Conservation (phyloP, 2,888 invertebrate species). For the Ischnura elegans region DNA sequence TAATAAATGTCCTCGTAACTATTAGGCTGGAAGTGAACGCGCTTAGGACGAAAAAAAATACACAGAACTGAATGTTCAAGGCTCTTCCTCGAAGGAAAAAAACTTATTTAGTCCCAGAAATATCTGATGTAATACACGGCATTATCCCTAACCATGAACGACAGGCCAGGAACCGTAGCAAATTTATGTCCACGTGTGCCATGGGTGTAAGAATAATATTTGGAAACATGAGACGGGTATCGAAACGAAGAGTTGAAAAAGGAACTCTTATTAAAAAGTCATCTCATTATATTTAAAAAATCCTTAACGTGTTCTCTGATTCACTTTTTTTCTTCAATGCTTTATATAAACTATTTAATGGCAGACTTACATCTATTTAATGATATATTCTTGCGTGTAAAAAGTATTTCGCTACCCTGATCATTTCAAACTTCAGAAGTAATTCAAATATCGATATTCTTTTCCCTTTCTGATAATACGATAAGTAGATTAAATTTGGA, state of each 20-base stretch:
- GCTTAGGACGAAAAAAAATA: background rate
- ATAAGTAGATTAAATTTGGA: too few species aligned
- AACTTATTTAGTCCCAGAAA: background rate
- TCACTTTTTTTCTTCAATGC: too few species aligned
- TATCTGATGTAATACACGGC: background rate
- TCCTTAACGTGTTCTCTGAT: too few species aligned
- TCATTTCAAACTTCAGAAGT: too few species aligned
- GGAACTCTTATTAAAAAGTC: too few species aligned
- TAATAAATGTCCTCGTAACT: slow-evolving; percentile 31
- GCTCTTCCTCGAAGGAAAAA: background rate
- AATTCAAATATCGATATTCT: too few species aligned
- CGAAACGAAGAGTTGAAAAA: background rate
- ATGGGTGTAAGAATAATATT: background rate
- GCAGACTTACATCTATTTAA: too few species aligned
- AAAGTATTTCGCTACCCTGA: too few species aligned
- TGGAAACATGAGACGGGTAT: background rate
- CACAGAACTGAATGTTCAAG: background rate
- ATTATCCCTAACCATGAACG: background rate
- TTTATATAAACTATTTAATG: too few species aligned
- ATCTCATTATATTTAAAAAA: too few species aligned
- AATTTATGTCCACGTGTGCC: background rate
- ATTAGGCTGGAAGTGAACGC: background rate
- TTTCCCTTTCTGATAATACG: too few species aligned
- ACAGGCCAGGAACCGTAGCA: background rate
- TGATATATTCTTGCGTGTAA: too few species aligned